Percentiles rank a stretch among this genome's conserved stretches.
Evolutionary conservation across 2,113 vertebrate genomes (phyloP).

Genomic region (Sceloporus undulatus): DNA sequence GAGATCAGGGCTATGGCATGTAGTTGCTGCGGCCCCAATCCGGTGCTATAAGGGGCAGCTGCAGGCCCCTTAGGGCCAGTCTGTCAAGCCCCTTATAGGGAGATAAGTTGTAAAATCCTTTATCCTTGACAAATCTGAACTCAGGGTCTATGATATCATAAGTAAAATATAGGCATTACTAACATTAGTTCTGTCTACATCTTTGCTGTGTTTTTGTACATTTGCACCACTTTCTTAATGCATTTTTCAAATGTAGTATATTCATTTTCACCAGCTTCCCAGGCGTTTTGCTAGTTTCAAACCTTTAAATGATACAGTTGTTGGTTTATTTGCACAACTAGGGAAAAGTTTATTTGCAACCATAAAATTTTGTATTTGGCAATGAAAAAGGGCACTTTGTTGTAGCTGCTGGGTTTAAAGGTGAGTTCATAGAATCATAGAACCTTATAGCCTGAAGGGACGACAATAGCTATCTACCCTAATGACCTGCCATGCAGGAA

Average conservation of each 20-base stretch:
- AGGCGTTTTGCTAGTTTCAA: background rate
- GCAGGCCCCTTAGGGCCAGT: too few relatives aligned
- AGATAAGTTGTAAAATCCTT: background rate
- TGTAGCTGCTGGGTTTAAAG: background rate
- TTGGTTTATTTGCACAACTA: background rate
- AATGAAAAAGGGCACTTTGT: background rate
- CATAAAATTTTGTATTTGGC: background rate
- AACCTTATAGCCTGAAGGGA: too few relatives aligned
- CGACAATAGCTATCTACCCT: too few relatives aligned
- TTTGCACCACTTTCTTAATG: background rate
- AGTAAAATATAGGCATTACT: background rate
- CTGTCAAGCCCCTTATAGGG: background rate
- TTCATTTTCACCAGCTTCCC: background rate
- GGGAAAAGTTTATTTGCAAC: background rate
- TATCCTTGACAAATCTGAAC: background rate
- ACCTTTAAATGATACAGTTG: background rate
- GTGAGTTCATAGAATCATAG: too few relatives aligned
- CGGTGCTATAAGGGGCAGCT: too few relatives aligned
- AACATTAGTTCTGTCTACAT: background rate
- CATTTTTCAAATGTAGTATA: background rate
- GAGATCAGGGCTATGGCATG: too few relatives aligned
- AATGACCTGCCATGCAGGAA: too few relatives aligned
- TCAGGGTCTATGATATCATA: background rate
- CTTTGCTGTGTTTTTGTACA: background rate
- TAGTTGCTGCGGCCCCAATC: too few relatives aligned